These are phyloP conservation scores for Chitala chitala DNA, from an alignment of 2,113 vertebrate species.

Conservation along the genomic window DNA sequence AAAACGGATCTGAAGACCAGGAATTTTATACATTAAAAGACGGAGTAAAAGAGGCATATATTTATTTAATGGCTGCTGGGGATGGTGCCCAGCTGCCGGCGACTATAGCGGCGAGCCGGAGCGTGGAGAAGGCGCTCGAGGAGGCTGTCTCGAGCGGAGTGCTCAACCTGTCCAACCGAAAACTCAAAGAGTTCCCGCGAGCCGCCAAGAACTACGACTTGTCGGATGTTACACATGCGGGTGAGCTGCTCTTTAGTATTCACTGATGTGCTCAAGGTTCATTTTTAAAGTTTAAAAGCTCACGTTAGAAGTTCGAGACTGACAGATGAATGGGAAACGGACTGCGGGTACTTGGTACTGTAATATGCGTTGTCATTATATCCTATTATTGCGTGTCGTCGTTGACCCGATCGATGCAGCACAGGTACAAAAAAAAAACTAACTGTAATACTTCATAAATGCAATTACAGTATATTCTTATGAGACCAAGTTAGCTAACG, in stretches of 20 bases:
- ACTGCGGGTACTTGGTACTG: too few relatives aligned
- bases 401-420: too few relatives aligned
- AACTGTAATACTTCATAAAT: too few relatives aligned
- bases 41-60: constrained; percentile 41
- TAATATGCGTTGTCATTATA: too few relatives aligned
- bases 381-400: too few relatives aligned
- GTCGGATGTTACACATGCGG: constrained; percentile 83
- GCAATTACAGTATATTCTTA: too few relatives aligned
- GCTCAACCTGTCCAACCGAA: constrained; percentile 76
- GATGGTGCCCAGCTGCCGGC: constrained; percentile 72
- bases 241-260: constrained; percentile 47
- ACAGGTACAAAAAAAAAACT: too few relatives aligned
- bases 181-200: constrained; percentile 78
- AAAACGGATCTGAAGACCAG: too few relatives aligned
- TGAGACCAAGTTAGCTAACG: too few relatives aligned
- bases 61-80: constrained; percentile 68
- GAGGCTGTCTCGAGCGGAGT: constrained; percentile 80
- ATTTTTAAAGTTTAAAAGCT: too few relatives aligned
- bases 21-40: constrained; percentile 16
- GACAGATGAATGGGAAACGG: too few relatives aligned
- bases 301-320: too few relatives aligned
- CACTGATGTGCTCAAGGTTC: background rate
- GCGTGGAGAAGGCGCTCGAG: constrained; percentile 82
- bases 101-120: constrained; percentile 72
- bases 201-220: constrained; percentile 78